Percentiles rank a stretch among this genome's conserved stretches.
phyloP scores from a whole-genome alignment of 2,797 vertebrate genomes.

The Ptychobarbus kaznakovi region DNA sequence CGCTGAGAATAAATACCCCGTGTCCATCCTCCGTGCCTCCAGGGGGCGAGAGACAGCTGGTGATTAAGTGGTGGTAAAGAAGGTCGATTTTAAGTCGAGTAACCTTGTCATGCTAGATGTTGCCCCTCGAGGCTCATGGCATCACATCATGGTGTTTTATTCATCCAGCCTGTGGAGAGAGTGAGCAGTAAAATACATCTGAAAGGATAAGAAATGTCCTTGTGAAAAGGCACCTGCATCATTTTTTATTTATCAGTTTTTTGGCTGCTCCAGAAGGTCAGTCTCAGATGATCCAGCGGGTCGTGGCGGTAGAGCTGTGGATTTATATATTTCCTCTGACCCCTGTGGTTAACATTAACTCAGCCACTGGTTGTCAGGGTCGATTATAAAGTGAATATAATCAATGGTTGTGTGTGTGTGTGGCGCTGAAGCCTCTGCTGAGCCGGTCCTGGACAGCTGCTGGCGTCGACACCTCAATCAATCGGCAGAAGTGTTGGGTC shows the following conservation, averaged over 20 bases:
- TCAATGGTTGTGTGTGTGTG: neutral
- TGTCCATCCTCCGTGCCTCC: slow-evolving; percentile 55
- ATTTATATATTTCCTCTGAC: neutral
- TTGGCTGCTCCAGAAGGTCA: slow-evolving; percentile 70
- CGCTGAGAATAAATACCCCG: neutral
- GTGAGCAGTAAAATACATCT: slow-evolving; percentile 74
- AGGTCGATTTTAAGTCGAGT: slow-evolving; percentile 79
- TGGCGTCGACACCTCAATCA: neutral
- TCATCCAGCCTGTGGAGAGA: slow-evolving; percentile 71
- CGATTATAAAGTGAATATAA: slow-evolving; percentile 1
- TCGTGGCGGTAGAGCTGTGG: neutral
- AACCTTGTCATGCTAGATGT: slow-evolving; percentile 83
- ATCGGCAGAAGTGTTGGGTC: slow-evolving; percentile 25
- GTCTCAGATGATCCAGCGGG: slow-evolving; percentile 32
- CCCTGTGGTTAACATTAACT: neutral
- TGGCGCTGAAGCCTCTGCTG: neutral
- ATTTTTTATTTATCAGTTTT: slow-evolving; percentile 63
- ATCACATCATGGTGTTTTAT: slow-evolving; percentile 62
- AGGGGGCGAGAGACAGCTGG: slow-evolving; percentile 62
- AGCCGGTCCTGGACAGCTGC: neutral
- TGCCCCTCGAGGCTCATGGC: slow-evolving; percentile 69
- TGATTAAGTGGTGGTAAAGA: slow-evolving; percentile 82
- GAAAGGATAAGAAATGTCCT: slow-evolving; percentile 71
- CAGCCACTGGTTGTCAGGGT: slow-evolving; percentile 8
- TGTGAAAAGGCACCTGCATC: slow-evolving; percentile 76